Base-by-base conservation (phyloP, 2,113 vertebrate species). In the Prinia subflava region DNA sequence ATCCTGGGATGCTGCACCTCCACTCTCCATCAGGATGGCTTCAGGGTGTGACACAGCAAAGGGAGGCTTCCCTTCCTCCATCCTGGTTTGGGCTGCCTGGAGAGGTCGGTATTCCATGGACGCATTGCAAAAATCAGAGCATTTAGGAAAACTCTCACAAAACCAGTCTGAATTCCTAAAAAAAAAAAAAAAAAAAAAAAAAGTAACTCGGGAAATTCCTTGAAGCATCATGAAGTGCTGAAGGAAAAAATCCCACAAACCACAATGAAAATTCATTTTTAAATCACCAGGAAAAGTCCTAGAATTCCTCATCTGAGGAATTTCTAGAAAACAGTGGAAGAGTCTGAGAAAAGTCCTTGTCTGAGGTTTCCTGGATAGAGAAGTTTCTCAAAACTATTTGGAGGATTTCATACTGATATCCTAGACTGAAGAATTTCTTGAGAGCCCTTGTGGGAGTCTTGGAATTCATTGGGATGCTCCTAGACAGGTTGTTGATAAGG, bases 91-190 rank as follows among this genome's bases (percentile, higher is more conserved):
- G 46, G 42, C 30, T 33, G 21, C 8, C 37, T 30, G 9, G 68
- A 24, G 21, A 30, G 9, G 12, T 4, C 1, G 2, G 35, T 17
- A 12, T 31, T 63, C 16, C 67, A 15, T 0, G 7, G 64, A 11
- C 0, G 0, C 0, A 0, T 28, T 25, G 33, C 22, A 71, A 68
- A 15, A 55, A 50, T 27, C 55, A 37, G 20, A 35, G 22, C 31
- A 10, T 17, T 23, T 57, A 49, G 79, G 28, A 44, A 57, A 70
- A 50, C 15, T 55, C 53, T n/a, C 30, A 21, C 31, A n/a, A 65
- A 85, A 10, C 16, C 41, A 17, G 14, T 5, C 4, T 20, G 33
- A 33, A 35, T 11, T 42, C 56, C 27, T 35, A 24, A 35, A 71
- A 41, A 20, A n/a, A 59, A 18, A 62, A 39, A 28, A 56, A 57